Conservation (phyloP, 2,113 vertebrate genomes). For the Lycaon pictus region DNA sequence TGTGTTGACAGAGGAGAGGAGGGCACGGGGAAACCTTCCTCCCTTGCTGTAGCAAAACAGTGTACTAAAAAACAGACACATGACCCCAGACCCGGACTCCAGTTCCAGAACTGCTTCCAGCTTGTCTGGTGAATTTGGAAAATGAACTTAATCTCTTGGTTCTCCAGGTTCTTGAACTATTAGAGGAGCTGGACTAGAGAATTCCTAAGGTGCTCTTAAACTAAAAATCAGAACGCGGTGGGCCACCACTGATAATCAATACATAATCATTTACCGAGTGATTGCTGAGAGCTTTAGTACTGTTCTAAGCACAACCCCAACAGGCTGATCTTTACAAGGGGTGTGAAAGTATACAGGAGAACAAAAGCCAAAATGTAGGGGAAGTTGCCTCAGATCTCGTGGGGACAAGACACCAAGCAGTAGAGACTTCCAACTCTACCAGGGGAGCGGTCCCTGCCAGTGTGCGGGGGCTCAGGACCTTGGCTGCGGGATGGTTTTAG, state of each 20-base stretch:
- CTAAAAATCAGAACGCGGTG: neutral
- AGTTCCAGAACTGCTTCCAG: neutral
- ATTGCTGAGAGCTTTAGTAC: neutral
- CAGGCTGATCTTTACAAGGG: neutral
- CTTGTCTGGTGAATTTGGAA: neutral
- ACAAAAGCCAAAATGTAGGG: neutral
- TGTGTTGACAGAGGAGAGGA: neutral
- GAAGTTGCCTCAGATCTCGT: neutral
- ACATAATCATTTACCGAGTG: neutral
- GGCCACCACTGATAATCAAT: neutral
- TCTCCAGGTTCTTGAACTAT: neutral
- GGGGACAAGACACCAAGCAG: neutral
- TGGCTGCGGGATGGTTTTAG: neutral
- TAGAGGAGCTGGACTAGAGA: neutral
- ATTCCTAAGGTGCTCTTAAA: neutral
- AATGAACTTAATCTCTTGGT: neutral
- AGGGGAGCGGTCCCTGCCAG: neutral
- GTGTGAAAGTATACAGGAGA: accelerated
- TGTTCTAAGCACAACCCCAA: neutral
- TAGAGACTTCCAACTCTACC: neutral
- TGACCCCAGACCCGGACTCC: neutral
- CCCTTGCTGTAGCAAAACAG: neutral
- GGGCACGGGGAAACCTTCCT: neutral
- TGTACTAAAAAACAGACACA: neutral
- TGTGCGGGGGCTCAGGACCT: neutral